Evolutionary conservation across 2,888 invertebrate genomes (phyloP).

Genomic region (Globia sparganii): DNA sequence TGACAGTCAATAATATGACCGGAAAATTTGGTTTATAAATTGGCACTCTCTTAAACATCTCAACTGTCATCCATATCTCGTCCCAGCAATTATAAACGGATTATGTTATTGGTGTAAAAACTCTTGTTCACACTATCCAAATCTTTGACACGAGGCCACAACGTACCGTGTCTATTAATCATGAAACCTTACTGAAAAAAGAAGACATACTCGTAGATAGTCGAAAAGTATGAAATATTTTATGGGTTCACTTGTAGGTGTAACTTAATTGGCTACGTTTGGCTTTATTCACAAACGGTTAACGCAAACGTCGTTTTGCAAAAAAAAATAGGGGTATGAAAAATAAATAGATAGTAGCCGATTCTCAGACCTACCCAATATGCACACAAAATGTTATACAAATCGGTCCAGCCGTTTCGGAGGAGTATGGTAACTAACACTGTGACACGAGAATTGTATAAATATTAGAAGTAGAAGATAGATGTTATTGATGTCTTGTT

Average conservation of each 20-base stretch:
- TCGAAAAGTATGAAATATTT: conserved; percentile 5
- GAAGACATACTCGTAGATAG: background rate
- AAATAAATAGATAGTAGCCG: too few species aligned
- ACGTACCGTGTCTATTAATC: too few species aligned
- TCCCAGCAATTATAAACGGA: too few species aligned
- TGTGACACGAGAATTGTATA: too few species aligned
- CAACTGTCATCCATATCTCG: too few species aligned
- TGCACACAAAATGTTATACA: too few species aligned
- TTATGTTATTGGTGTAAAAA: background rate
- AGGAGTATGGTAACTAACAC: too few species aligned
- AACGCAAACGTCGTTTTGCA: too few species aligned
- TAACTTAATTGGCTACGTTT: background rate
- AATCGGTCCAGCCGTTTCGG: too few species aligned
- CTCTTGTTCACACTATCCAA: background rate
- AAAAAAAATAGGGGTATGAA: too few species aligned
- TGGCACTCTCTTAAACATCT: background rate
- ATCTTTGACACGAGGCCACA: background rate
- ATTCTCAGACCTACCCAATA: too few species aligned
- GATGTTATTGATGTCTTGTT: background rate
- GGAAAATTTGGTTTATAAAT: background rate
- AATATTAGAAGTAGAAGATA: too few species aligned
- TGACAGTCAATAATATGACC: background rate
- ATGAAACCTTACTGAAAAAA: conserved; percentile 37
- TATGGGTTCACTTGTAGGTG: conserved; percentile 19
- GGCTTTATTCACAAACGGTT: background rate